Evolutionary conservation across 2,113 vertebrate genomes (phyloP).

Genomic region (Elanus axillaris): DNA sequence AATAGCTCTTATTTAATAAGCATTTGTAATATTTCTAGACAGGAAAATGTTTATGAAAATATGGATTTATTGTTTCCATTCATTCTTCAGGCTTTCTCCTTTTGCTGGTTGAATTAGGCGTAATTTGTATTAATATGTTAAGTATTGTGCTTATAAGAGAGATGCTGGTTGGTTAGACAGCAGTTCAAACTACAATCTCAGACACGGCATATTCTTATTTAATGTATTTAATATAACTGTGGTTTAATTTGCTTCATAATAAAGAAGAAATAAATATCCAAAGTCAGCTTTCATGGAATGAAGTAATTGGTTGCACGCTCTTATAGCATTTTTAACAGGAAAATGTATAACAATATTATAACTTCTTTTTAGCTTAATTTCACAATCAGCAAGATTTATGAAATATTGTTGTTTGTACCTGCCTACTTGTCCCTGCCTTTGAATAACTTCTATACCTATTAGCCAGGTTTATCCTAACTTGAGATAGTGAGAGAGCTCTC

Average conservation of each 20-base stretch:
- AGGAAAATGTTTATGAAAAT: background rate
- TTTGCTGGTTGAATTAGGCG: background rate
- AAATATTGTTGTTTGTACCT: background rate
- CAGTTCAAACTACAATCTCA: background rate
- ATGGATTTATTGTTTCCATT: background rate
- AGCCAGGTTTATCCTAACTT: background rate
- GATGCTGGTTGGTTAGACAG: background rate
- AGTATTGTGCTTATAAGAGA: background rate
- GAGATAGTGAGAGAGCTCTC: background rate
- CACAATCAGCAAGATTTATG: background rate
- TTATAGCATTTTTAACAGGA: background rate
- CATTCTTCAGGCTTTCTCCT: background rate
- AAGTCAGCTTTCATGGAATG: background rate
- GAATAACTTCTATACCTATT: background rate
- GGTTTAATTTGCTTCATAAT: background rate
- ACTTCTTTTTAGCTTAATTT: background rate
- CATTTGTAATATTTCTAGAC: background rate
- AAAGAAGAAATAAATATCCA: background rate
- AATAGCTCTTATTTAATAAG: background rate
- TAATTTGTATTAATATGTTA: background rate
- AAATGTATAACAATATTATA: background rate
- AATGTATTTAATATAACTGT: background rate
- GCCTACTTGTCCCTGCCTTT: background rate
- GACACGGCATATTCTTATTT: background rate
- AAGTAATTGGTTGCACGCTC: background rate